These are phyloP conservation scores for Gnatocerus cornutus DNA, from an alignment of 2,888 invertebrate species.

Conservation along the genomic window DNA sequence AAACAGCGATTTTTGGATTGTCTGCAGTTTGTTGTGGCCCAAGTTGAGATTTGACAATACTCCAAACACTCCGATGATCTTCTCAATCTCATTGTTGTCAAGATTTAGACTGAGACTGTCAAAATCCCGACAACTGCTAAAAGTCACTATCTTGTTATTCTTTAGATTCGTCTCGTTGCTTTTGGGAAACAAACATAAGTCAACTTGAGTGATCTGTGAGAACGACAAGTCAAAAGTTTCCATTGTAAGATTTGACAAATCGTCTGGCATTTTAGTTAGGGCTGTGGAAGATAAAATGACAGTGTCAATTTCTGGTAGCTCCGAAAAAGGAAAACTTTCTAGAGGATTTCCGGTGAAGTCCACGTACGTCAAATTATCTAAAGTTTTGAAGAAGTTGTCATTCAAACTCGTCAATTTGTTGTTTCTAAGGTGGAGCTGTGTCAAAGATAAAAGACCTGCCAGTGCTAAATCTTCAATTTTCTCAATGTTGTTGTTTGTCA, in stretches of 20 bases:
- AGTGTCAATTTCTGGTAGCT: background rate
- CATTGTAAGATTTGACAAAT: background rate
- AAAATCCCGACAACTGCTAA: background rate
- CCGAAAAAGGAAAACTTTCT: background rate
- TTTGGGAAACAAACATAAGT: background rate
- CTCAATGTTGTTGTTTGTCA: conserved; percentile 17
- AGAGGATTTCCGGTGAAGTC: conserved; percentile 21
- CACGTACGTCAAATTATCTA: background rate
- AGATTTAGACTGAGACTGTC: background rate
- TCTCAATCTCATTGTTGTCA: conserved; percentile 1
- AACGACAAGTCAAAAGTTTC: background rate
- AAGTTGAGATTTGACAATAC: background rate
- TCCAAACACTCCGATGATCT: background rate
- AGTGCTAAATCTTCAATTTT: conserved; percentile 26
- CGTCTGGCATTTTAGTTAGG: background rate
- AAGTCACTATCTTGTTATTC: background rate
- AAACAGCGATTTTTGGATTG: background rate
- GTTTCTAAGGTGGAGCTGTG: conserved; percentile 6
- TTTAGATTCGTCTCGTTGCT: background rate
- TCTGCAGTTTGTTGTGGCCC: background rate
- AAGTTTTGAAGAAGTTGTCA: conserved; percentile 10
- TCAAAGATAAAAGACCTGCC: conserved; percentile 14
- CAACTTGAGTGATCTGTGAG: background rate
- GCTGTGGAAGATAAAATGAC: background rate
- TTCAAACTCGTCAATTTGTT: conserved; percentile 21